Evolutionary conservation across 2,888 invertebrate species (phyloP).

Genomic region (Mimachlamys varia): DNA sequence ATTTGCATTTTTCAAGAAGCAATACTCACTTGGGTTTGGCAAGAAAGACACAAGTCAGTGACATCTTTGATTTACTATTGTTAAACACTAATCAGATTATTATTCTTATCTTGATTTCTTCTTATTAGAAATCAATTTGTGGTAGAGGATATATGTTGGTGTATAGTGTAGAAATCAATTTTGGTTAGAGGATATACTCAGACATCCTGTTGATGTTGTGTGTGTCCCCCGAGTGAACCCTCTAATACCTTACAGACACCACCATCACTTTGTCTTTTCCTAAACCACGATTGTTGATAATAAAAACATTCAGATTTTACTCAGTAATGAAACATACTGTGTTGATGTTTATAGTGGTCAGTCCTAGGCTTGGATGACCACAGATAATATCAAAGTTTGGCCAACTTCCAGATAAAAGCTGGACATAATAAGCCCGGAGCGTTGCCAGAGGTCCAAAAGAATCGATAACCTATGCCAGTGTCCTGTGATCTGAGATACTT

Average conservation of each 20-base stretch:
- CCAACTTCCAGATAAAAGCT: slow-evolving; percentile 1
- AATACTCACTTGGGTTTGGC: not conserved
- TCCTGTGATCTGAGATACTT: not conserved
- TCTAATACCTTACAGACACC: not conserved
- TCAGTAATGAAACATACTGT: not conserved
- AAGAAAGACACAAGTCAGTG: not conserved
- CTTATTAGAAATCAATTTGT: slow-evolving; percentile 24
- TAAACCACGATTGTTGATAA: slow-evolving; percentile 8
- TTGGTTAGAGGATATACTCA: not conserved
- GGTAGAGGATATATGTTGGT: not conserved
- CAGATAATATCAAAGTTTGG: slow-evolving; percentile 20
- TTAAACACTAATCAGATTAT: not conserved
- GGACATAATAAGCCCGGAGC: not conserved
- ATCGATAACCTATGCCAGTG: not conserved
- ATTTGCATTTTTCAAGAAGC: not conserved
- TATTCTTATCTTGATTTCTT: not conserved
- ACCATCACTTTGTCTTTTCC: not conserved
- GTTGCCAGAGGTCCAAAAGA: not conserved
- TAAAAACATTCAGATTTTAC: slow-evolving; percentile 21
- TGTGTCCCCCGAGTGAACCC: not conserved
- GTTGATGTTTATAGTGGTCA: slow-evolving; percentile 34
- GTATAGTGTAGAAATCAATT: not conserved
- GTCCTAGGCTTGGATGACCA: slow-evolving; percentile 3
- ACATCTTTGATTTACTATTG: not conserved
- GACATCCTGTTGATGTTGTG: not conserved